Percentiles rank a stretch among this genome's conserved stretches.
Conservation (phyloP, 2,797 vertebrate species). For the Onychomys leucogaster region DNA sequence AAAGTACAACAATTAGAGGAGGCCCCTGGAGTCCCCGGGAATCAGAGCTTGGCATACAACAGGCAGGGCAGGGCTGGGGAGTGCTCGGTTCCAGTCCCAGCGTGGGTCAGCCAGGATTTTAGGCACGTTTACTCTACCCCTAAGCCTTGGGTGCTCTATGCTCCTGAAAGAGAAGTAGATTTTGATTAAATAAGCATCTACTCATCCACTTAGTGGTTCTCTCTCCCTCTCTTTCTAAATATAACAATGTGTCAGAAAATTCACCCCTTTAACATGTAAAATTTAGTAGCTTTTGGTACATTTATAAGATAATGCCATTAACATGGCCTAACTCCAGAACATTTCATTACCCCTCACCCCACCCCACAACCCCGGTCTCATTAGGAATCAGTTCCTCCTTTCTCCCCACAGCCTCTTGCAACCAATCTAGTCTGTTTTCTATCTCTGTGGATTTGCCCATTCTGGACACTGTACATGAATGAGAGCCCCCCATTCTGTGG, state of each 20-base stretch:
- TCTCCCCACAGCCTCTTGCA: neutral
- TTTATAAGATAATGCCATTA: constrained; percentile 21
- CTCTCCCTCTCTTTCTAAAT: constrained; percentile 10
- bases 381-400: neutral
- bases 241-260: constrained; percentile 44
- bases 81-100: neutral
- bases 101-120: neutral
- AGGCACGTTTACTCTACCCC: neutral
- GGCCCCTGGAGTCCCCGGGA: neutral
- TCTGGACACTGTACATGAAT: constrained; percentile 26
- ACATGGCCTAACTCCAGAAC: constrained; percentile 14
- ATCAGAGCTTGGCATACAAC: constrained; percentile 4
- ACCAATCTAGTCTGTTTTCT: neutral
- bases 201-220: neutral
- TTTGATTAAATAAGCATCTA: constrained; percentile 1
- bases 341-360: neutral
- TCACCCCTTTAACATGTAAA: neutral
- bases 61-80: neutral
- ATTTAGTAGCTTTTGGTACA: constrained; percentile 49
- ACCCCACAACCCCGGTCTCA: neutral
- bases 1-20: constrained; percentile 64
- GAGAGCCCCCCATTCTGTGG: neutral
- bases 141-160: neutral
- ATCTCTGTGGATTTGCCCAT: constrained; percentile 20
- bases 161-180: neutral